Conservation (phyloP, 2,113 vertebrate species). For the Tragelaphus buxtoni region DNA sequence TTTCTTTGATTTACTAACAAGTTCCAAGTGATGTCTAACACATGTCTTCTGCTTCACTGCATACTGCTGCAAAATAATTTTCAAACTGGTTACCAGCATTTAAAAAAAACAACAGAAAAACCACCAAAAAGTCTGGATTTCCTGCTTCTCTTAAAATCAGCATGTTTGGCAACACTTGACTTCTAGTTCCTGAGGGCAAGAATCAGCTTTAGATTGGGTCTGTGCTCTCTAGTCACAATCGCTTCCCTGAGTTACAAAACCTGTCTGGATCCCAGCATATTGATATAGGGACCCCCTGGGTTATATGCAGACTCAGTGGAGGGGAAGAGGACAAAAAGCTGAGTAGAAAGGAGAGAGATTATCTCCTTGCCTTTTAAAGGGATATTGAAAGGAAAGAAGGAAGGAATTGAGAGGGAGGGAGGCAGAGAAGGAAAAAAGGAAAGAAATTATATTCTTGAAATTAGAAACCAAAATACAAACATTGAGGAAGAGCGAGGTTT, state of each 20-base stretch:
- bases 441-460: not conserved
- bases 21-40: constrained; percentile 22
- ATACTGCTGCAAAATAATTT: constrained; percentile 32
- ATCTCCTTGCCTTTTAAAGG: not conserved
- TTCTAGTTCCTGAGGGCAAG: not conserved
- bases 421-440: not conserved
- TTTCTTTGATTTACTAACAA: constrained; percentile 33
- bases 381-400: not conserved
- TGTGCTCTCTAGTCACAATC: not conserved
- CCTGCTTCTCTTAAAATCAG: not conserved
- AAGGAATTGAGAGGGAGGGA: not conserved
- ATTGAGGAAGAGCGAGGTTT: not conserved
- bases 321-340: not conserved
- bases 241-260: not conserved
- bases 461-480: not conserved
- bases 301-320: not conserved
- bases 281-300: not conserved
- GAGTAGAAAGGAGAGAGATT: not conserved
- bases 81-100: constrained; percentile 15
- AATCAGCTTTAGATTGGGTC: not conserved
- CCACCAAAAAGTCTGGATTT: not conserved
- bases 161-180: not conserved
- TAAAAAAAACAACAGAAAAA: not conserved
- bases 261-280: not conserved
- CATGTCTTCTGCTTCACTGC: constrained; percentile 3